Evolutionary conservation across 2,113 vertebrate species (phyloP), one percentile per base, ranked within the genome.

Genomic region (Ornithorhynchus anatinus): DNA sequence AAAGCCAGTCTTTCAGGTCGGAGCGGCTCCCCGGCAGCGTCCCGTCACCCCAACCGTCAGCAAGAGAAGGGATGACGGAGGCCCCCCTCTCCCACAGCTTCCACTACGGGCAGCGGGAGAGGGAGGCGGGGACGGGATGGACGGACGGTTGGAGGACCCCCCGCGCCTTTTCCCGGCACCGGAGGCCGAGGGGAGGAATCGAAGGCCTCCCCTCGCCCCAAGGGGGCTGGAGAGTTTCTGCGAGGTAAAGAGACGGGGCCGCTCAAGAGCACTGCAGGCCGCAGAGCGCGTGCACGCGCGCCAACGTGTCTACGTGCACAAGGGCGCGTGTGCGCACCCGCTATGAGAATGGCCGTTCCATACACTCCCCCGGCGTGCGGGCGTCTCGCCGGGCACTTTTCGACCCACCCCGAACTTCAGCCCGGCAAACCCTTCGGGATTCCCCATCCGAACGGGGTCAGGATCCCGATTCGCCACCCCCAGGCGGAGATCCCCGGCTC

Each of bases 61-160:
- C 74, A 57, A 53, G 38, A 48, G 62, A 79, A 69, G 59, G 29
- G 48, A 70, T 64, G 79, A 75, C 63, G 70, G 69, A 75, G 77
- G 86, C 84, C 67, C 81, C 83, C 79, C 32, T 79, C 78, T 64
- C 72, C 80, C 57, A 67, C 69, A 59, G 57, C 67, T 50, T 29
- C 25, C 47, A 27, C n/a, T n/a, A n/a, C 25, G 23, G 56, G 72
- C 77, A 64, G 75, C n/a, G n/a, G n/a, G n/a, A n/a, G n/a, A n/a
- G n/a, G n/a, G n/a, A n/a, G n/a, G n/a, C n/a, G n/a, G n/a, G n/a
- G n/a, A n/a, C n/a, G n/a, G n/a, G n/a, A n/a, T n/a, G n/a, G n/a
- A n/a, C n/a, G n/a, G n/a, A n/a, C n/a, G n/a, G n/a, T n/a, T n/a
- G n/a, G n/a, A n/a, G n/a, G n/a, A n/a, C n/a, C n/a, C n/a, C n/a